phyloP scores from a whole-genome alignment of 92 coral and sea anemone species.

The Epizoanthus illoricatus region DNA sequence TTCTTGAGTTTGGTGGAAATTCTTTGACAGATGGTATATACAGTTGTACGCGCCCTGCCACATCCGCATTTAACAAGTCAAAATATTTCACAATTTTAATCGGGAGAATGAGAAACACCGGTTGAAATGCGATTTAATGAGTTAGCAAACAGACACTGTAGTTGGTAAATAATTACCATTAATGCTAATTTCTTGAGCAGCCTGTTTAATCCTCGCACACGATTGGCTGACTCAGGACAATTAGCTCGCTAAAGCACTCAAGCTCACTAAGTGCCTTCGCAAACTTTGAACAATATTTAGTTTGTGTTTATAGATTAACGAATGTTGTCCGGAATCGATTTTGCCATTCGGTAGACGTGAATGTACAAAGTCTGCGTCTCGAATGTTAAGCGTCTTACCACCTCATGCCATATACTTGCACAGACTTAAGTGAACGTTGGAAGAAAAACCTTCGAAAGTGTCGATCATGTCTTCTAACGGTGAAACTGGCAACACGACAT shows the following conservation, averaged over 20 bases:
- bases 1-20: neutral
- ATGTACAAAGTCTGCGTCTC: neutral
- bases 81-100: neutral
- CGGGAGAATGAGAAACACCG: neutral
- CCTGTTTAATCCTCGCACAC: slow-evolving; percentile 2
- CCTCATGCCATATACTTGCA: neutral
- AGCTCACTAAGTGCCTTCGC: neutral
- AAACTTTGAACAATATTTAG: slow-evolving; percentile 16
- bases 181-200: slow-evolving; percentile 26
- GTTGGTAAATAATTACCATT: slow-evolving; percentile 28
- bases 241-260: slow-evolving; percentile 27
- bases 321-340: neutral
- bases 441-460: neutral
- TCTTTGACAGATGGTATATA: neutral
- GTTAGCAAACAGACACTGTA: neutral
- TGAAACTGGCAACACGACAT: neutral
- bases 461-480: slow-evolving; percentile 20
- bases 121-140: slow-evolving; percentile 2
- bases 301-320: neutral
- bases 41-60: neutral
- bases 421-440: too few relatives aligned
- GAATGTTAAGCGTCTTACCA: neutral
- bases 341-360: neutral
- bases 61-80: neutral
- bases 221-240: slow-evolving; percentile 15